These are phyloP conservation scores for Lacanobia wlatinum DNA, from an alignment of 2,888 invertebrate genomes.

Conservation along the genomic window DNA sequence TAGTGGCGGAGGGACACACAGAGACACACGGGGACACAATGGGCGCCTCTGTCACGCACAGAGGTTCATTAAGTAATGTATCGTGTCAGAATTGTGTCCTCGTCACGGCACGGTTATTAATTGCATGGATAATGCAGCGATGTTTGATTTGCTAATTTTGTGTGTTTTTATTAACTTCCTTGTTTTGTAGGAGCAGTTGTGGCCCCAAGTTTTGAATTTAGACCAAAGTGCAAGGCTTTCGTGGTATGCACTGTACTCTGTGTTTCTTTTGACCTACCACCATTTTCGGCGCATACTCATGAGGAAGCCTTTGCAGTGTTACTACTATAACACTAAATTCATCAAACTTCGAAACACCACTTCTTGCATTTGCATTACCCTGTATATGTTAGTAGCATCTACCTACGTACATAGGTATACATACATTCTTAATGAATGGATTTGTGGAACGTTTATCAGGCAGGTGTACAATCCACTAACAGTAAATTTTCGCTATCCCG, in stretches of 20 bases:
- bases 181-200: background rate
- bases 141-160: conserved; percentile 28
- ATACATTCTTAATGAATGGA: background rate
- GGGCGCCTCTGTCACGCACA: conserved; percentile 47
- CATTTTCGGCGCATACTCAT: too few species aligned
- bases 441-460: background rate
- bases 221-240: too few species aligned
- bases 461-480: too few species aligned
- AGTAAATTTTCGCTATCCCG: too few species aligned
- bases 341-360: background rate
- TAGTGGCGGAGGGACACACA: conserved; percentile 24
- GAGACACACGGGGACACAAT: conserved; percentile 34
- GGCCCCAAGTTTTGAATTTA: too few species aligned
- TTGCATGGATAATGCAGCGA: conserved; percentile 27
- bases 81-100: conserved; percentile 19
- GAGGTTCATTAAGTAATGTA: conserved; percentile 52
- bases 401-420: too few species aligned
- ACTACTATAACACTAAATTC: too few species aligned
- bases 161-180: conserved; percentile 6
- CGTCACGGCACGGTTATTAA: conserved; percentile 25
- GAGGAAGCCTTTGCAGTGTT: background rate
- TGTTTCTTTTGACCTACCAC: background rate
- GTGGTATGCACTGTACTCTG: background rate
- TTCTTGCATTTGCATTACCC: too few species aligned
- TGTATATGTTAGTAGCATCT: too few species aligned